phyloP scores from a whole-genome alignment of 2,888 invertebrate genomes.

The Ptilodon capucinus region DNA sequence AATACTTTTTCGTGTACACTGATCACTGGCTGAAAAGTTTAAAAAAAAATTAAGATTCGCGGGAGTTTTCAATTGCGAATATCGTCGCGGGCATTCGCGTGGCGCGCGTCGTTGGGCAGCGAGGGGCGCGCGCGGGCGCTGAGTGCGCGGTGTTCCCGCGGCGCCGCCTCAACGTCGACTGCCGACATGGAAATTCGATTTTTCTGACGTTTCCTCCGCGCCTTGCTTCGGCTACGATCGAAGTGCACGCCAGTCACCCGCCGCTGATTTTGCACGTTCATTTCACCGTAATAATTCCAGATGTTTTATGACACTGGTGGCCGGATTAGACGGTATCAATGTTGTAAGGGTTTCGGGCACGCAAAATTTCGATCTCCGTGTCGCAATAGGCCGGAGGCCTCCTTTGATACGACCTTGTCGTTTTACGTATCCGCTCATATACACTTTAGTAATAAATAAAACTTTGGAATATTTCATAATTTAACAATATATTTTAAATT shows the following conservation, averaged over 20 bases:
- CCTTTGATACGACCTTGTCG: slow-evolving; percentile 43
- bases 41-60: slow-evolving; percentile 29
- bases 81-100: slow-evolving; percentile 31
- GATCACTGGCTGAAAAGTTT: slow-evolving; percentile 39
- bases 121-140: slow-evolving; percentile 70
- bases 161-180: slow-evolving; percentile 79
- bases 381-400: slow-evolving; percentile 29
- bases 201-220: slow-evolving; percentile 82
- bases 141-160: slow-evolving; percentile 70
- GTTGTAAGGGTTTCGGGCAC: slow-evolving; percentile 51
- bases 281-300: slow-evolving; percentile 51
- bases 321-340: slow-evolving; percentile 49
- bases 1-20: slow-evolving; percentile 40
- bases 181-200: slow-evolving; percentile 81
- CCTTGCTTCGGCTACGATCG: slow-evolving; percentile 76
- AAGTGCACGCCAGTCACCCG: slow-evolving; percentile 74
- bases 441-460: slow-evolving; percentile 8
- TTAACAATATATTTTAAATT: too few relatives aligned
- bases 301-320: slow-evolving; percentile 64
- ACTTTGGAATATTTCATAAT: too few relatives aligned
- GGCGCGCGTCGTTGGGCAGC: slow-evolving; percentile 43
- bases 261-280: slow-evolving; percentile 78
- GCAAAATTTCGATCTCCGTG: slow-evolving; percentile 59
- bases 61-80: slow-evolving; percentile 33
- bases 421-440: slow-evolving; percentile 37